Evolutionary conservation across 1,140 invertebrate genomes (phyloP).

Genomic region (Diachasmimorpha longicaudata): DNA sequence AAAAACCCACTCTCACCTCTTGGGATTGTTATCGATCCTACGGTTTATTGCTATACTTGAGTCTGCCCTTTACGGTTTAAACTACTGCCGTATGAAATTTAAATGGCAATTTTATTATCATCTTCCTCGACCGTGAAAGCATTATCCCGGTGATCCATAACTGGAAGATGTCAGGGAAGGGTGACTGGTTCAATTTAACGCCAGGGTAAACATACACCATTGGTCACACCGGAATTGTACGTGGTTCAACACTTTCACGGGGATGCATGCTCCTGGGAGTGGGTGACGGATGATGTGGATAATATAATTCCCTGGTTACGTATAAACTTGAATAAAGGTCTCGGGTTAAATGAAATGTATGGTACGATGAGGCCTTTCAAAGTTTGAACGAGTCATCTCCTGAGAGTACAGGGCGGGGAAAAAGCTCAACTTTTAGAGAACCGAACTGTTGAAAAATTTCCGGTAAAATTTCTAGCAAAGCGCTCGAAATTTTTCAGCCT

Average conservation of each 20-base stretch:
- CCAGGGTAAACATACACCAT: neutral
- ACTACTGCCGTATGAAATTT: neutral
- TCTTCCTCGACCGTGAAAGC: neutral
- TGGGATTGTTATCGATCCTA: neutral
- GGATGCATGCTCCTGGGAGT: neutral
- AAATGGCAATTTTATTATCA: neutral
- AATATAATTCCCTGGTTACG: neutral
- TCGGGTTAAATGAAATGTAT: too few species aligned
- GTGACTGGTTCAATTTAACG: neutral
- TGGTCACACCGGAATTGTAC: neutral
- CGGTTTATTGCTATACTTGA: neutral
- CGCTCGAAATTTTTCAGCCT: too few species aligned
- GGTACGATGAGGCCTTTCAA: too few species aligned
- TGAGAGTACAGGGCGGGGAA: too few species aligned
- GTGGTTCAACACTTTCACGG: neutral
- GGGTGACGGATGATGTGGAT: neutral
- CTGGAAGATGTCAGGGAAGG: neutral
- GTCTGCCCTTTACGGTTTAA: neutral
- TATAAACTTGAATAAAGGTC: too few species aligned
- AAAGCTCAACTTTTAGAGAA: too few species aligned
- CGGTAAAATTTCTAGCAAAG: too few species aligned
- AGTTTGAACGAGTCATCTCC: too few species aligned
- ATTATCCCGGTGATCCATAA: neutral
- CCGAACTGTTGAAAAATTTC: too few species aligned
- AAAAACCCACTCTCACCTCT: neutral